Evolutionary conservation across 2,113 vertebrate species (phyloP).

Genomic region (Falco punctatus): DNA sequence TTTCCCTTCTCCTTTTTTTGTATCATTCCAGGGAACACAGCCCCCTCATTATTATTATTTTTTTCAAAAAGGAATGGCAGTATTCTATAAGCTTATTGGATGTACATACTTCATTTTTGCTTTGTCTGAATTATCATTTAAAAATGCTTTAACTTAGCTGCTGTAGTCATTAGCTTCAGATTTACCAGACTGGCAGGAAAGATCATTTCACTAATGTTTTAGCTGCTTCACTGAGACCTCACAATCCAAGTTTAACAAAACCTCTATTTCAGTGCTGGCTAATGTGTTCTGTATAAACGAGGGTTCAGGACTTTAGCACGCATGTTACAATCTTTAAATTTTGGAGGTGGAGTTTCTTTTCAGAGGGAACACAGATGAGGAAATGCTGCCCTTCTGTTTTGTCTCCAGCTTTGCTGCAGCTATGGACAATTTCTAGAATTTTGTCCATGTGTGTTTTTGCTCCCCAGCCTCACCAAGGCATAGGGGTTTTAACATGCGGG

Average conservation of each 20-base stretch:
- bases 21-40: not conserved
- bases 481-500: not conserved
- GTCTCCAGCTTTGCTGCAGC: not conserved
- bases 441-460: not conserved
- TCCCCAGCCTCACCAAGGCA: not conserved
- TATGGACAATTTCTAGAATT: not conserved
- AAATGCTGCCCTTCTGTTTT: not conserved
- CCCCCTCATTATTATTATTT: not conserved
- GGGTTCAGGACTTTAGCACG: not conserved
- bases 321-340: not conserved
- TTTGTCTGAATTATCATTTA: constrained; percentile 54
- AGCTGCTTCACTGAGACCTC: constrained; percentile 35
- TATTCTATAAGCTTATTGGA: not conserved
- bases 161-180: constrained; percentile 14
- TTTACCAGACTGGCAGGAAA: constrained; percentile 32
- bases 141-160: constrained; percentile 39
- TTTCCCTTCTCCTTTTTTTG: not conserved
- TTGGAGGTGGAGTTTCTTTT: not conserved
- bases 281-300: not conserved
- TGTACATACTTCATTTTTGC: not conserved
- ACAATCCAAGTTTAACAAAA: constrained; percentile 3
- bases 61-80: not conserved
- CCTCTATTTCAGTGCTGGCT: not conserved
- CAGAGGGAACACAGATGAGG: not conserved
- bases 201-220: constrained; percentile 33